Percentiles rank a stretch among this genome's conserved stretches.
Conservation (phyloP, 2,113 vertebrate species). For the Prinia subflava region DNA sequence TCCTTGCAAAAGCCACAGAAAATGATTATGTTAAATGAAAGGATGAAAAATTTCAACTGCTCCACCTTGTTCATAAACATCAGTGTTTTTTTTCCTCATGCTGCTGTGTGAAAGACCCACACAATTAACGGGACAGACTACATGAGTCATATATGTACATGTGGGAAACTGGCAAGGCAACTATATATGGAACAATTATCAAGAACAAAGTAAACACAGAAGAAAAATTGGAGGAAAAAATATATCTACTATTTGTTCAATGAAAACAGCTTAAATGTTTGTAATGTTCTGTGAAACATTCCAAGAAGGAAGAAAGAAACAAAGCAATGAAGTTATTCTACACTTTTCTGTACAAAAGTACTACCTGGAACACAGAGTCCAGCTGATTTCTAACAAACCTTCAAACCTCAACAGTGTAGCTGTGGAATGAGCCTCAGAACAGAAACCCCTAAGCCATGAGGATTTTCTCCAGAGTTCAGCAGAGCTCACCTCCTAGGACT, state of each 20-base stretch:
- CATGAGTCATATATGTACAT: background rate
- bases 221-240: constrained; percentile 38
- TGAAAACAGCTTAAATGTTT: background rate
- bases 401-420: background rate
- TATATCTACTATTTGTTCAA: background rate
- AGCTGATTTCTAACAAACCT: background rate
- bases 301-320: background rate
- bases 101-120: background rate
- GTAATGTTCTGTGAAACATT: background rate
- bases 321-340: background rate
- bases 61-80: background rate
- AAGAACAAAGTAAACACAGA: constrained; percentile 9
- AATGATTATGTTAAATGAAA: background rate
- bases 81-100: background rate
- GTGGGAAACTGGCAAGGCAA: constrained; percentile 1
- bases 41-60: background rate
- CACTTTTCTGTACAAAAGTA: background rate
- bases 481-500: background rate
- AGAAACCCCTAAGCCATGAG: background rate
- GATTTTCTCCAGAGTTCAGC: background rate
- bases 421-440: background rate
- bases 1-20: background rate
- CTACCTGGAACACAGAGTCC: background rate
- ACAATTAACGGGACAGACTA: background rate
- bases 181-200: background rate